These are phyloP conservation scores for Steatocranus sp. DNA, from an alignment of 2,797 vertebrate species.

Conservation along the genomic window DNA sequence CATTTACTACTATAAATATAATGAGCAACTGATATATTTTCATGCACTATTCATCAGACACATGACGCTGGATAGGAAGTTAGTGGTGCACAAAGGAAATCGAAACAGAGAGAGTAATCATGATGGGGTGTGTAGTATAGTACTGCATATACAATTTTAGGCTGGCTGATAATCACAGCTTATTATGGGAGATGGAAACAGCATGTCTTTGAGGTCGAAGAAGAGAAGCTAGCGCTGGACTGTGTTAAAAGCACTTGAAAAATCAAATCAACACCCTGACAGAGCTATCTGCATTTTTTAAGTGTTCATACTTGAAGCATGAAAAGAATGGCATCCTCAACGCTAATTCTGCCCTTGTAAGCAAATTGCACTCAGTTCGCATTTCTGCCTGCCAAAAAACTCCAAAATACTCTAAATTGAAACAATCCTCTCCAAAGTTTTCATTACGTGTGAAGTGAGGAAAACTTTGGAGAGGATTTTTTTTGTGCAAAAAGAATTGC, in stretches of 20 bases:
- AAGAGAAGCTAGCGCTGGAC: constrained; percentile 13
- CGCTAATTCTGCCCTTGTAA: constrained; percentile 32
- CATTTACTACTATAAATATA: background rate
- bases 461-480: constrained; percentile 31
- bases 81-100: background rate
- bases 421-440: constrained; percentile 45
- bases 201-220: constrained; percentile 29
- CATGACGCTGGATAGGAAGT: background rate
- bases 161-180: constrained; percentile 14
- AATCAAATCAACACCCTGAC: constrained; percentile 40
- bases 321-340: constrained; percentile 37
- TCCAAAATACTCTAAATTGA: background rate
- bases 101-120: background rate
- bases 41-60: background rate
- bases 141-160: background rate
- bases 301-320: constrained; percentile 6
- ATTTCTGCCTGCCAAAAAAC: constrained; percentile 35
- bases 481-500: constrained; percentile 11
- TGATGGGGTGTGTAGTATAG: background rate
- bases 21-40: background rate
- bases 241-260: constrained; percentile 41
- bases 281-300: constrained; percentile 29
- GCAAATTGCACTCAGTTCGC: constrained; percentile 26
- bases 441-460: constrained; percentile 3
- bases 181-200: constrained; percentile 12